These are phyloP conservation scores for Drosophila maculinotata DNA, from an alignment of 2,888 invertebrate species.

Conservation along the genomic window DNA sequence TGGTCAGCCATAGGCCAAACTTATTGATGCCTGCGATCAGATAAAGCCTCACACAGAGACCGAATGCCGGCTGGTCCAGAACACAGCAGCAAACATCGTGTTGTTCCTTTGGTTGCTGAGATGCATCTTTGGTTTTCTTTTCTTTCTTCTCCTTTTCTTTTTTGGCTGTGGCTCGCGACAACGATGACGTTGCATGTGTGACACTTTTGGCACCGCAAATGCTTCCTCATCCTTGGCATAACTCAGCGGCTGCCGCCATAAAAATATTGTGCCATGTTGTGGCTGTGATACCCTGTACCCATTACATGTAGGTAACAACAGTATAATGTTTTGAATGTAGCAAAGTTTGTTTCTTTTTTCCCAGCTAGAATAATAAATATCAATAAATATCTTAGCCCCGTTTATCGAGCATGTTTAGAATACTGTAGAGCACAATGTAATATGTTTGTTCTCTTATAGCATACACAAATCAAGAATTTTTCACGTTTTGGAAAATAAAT, in stretches of 20 bases:
- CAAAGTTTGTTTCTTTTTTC: too few relatives aligned
- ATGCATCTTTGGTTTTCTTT: conserved; percentile 56
- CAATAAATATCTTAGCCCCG: too few relatives aligned
- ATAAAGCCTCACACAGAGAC: conserved; percentile 55
- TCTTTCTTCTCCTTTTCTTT: not conserved
- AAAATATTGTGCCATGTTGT: conserved; percentile 49
- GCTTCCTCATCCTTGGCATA: conserved; percentile 78
- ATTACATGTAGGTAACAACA: too few relatives aligned
- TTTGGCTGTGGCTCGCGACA: conserved; percentile 65
- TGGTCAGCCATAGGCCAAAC: conserved; percentile 60
- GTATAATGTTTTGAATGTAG: too few relatives aligned
- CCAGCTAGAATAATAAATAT: too few relatives aligned
- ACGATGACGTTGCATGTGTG: conserved; percentile 74
- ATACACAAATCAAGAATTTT: too few relatives aligned
- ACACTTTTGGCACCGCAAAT: conserved; percentile 67
- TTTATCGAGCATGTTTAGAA: too few relatives aligned
- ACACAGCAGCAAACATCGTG: conserved; percentile 22
- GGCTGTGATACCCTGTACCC: not conserved
- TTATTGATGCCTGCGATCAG: conserved; percentile 71
- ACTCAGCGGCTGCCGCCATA: conserved; percentile 36
- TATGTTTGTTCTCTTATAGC: too few relatives aligned
- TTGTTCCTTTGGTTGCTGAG: conserved; percentile 40
- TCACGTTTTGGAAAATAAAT: too few relatives aligned
- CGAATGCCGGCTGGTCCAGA: conserved; percentile 27
- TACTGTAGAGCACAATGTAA: too few relatives aligned